Evolutionary conservation across 2,113 vertebrate genomes (phyloP).

Genomic region (Baryphthengus martii): DNA sequence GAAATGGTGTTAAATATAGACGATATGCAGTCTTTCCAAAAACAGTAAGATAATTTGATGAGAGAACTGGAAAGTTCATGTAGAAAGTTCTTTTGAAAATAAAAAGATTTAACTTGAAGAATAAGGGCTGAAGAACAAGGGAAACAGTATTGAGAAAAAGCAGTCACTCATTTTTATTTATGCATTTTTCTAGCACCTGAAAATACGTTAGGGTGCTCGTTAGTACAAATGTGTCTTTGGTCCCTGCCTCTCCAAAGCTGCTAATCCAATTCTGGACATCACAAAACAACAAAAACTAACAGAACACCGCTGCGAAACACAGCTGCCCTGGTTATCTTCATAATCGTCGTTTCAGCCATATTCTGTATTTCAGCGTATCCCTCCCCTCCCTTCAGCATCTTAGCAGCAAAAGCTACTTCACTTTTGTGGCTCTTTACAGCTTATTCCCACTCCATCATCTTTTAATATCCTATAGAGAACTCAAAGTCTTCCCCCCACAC

Average conservation of each 20-base stretch:
- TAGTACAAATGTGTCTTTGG: background rate
- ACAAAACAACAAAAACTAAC: background rate
- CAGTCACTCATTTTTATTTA: background rate
- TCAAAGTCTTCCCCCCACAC: conserved; percentile 42
- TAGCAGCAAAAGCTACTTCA: conserved; percentile 27
- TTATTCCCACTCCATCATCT: conserved; percentile 51
- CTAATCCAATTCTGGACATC: background rate
- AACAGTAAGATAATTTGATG: conserved; percentile 45
- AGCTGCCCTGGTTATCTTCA: background rate
- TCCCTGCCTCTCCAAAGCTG: background rate
- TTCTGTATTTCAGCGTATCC: background rate
- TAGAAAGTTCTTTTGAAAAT: conserved; percentile 7
- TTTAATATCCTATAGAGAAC: conserved; percentile 50
- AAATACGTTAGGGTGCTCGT: background rate
- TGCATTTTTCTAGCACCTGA: background rate
- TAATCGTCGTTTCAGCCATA: background rate
- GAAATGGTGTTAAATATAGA: conserved; percentile 61
- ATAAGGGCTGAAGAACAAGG: background rate
- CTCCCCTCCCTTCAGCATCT: background rate
- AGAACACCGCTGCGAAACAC: background rate
- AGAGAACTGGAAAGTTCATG: conserved; percentile 38
- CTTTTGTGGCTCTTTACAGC: conserved; percentile 47
- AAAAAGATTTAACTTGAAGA: background rate
- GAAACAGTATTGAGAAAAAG: background rate
- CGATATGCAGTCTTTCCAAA: conserved; percentile 43